Evolutionary conservation across 2,888 invertebrate species (phyloP).

Genomic region (Calameuta pallipes): DNA sequence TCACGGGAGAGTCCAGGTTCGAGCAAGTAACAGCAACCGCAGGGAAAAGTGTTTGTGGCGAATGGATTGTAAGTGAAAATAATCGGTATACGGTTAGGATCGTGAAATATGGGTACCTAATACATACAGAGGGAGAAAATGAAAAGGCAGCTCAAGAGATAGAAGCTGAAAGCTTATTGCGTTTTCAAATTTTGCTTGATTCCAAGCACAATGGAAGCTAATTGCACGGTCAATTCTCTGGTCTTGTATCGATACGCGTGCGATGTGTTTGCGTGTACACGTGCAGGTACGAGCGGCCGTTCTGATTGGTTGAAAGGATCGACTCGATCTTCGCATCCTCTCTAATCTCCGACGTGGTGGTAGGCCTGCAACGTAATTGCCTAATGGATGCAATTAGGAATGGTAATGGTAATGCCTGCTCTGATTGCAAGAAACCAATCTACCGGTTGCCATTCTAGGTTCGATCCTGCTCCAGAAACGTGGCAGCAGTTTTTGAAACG

Average conservation of each 20-base stretch:
- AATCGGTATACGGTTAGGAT: neutral
- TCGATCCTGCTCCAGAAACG: neutral
- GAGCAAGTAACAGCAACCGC: neutral
- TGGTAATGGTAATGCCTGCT: slow-evolving; percentile 32
- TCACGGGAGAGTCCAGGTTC: neutral
- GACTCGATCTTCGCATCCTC: slow-evolving; percentile 24
- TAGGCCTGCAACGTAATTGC: slow-evolving; percentile 26
- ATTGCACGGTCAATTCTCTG: neutral
- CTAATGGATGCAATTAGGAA: slow-evolving; percentile 41
- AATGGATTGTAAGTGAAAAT: neutral
- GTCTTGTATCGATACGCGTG: slow-evolving; percentile 2
- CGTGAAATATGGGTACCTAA: neutral
- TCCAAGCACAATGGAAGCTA: neutral
- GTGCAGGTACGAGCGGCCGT: slow-evolving; percentile 11
- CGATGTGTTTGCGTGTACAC: neutral
- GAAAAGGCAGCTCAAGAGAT: neutral
- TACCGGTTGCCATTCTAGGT: neutral
- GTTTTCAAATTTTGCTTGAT: neutral
- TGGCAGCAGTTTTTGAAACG: neutral
- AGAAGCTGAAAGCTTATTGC: neutral
- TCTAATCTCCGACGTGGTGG: slow-evolving; percentile 22
- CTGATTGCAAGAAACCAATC: slow-evolving; percentile 21
- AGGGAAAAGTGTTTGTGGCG: neutral
- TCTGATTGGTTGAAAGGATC: slow-evolving; percentile 27
- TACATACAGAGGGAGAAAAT: neutral